Percentiles rank a stretch among this genome's conserved stretches.
Conservation (phyloP, 2,888 invertebrate species). For the Pachydiplax longipennis region DNA sequence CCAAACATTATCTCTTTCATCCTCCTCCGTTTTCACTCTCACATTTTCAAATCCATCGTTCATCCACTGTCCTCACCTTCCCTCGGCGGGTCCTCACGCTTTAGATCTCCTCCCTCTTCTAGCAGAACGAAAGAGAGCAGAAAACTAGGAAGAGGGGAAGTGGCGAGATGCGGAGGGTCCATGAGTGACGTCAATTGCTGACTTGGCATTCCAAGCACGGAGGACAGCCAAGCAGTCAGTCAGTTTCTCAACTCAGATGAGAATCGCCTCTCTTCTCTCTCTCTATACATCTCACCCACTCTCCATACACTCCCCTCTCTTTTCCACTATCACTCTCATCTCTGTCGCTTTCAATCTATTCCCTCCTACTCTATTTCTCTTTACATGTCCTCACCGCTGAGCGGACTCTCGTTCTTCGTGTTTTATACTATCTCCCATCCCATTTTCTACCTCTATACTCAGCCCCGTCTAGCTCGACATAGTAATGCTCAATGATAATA, state of each 20-base stretch:
- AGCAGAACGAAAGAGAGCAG: not conserved
- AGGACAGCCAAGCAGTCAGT: slow-evolving; percentile 1
- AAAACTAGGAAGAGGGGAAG: not conserved
- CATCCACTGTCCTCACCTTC: not conserved
- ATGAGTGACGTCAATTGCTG: not conserved
- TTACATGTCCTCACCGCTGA: not conserved
- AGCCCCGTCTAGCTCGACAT: no score
- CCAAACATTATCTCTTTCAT: no score
- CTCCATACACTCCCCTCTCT: not conserved
- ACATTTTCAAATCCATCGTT: not conserved
- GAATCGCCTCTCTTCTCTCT: not conserved
- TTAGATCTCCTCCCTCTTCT: not conserved
- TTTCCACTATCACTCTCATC: not conserved
- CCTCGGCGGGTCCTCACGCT: not conserved
- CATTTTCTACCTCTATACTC: not conserved
- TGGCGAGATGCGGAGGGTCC: not conserved
- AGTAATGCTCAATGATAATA: no score
- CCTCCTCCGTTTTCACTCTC: not conserved
- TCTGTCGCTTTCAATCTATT: not conserved
- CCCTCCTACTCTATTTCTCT: not conserved
- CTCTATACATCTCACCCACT: not conserved
- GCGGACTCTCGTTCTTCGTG: not conserved
- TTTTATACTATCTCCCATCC: not conserved
- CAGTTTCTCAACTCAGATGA: not conserved
- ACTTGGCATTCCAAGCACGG: not conserved